A percentile compares a stretch with the other conserved stretches of the same genome.
Conservation (phyloP, 2,113 vertebrate genomes). For the Microcebus griseorufus region DNA sequence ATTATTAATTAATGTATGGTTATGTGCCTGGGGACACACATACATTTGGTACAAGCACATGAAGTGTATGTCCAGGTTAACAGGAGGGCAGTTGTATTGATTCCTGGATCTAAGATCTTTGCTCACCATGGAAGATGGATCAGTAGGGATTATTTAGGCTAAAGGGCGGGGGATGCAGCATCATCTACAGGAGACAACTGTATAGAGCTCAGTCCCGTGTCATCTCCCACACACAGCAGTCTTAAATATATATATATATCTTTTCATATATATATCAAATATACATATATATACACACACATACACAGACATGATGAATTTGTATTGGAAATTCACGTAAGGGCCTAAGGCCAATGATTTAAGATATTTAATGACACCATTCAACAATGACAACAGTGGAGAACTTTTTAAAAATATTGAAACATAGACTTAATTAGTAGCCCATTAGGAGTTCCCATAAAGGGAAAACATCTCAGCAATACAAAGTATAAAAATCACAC, state of each 20-base stretch:
- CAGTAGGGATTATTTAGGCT: not conserved
- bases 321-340: not conserved
- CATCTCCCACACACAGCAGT: not conserved
- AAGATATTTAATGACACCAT: slow-evolving; percentile 58
- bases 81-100: not conserved
- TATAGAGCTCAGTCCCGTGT: not conserved
- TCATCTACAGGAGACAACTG: not conserved
- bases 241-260: not conserved
- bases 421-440: slow-evolving; percentile 44
- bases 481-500: not conserved
- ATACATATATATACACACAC: not conserved
- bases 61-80: not conserved
- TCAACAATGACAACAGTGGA: not conserved
- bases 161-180: too few species aligned
- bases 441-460: slow-evolving; percentile 45
- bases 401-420: slow-evolving; percentile 39
- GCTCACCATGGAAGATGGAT: not conserved
- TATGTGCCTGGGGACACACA: not conserved
- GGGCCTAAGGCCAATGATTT: not conserved
- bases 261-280: too few species aligned
- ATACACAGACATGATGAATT: too few species aligned
- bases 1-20: not conserved
- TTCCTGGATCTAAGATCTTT: not conserved
- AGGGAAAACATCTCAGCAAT: not conserved
- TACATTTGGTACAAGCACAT: not conserved